Evolutionary conservation across 2,113 vertebrate species (phyloP).

Genomic region (Silurus glanis): DNA sequence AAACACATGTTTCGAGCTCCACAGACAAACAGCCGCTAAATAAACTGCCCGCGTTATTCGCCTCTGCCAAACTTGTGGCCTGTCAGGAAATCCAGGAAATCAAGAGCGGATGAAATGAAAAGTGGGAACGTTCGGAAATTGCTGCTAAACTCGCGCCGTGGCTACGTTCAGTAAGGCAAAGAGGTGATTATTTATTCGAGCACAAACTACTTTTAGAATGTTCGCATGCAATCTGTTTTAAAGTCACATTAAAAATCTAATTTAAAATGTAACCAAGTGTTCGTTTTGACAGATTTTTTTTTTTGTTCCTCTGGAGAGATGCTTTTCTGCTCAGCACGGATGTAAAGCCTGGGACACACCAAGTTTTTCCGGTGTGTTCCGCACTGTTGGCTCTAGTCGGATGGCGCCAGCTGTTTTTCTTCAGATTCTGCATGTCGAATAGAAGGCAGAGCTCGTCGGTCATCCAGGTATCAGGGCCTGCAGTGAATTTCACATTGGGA

Average conservation of each 20-base stretch:
- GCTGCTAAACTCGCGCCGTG: background rate
- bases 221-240: background rate
- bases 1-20: slow-evolving; percentile 28
- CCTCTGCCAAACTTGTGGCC: slow-evolving; percentile 1
- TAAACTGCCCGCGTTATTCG: background rate
- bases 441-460: no score
- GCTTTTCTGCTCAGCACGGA: no score
- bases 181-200: background rate
- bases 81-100: slow-evolving; percentile 17
- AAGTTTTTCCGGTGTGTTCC: no score
- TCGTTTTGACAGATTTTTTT: no score
- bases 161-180: background rate
- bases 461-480: no score
- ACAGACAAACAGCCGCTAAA: slow-evolving; percentile 19
- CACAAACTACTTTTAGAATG: background rate
- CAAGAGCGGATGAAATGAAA: slow-evolving; percentile 27
- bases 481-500: no score
- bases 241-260: background rate
- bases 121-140: slow-evolving; percentile 3
- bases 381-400: no score
- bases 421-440: no score
- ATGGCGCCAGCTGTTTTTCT: no score
- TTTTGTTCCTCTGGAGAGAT: no score
- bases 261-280: no score
- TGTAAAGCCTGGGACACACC: no score